Conservation (phyloP, 2,888 invertebrate species). For the Homarus gammarus region DNA sequence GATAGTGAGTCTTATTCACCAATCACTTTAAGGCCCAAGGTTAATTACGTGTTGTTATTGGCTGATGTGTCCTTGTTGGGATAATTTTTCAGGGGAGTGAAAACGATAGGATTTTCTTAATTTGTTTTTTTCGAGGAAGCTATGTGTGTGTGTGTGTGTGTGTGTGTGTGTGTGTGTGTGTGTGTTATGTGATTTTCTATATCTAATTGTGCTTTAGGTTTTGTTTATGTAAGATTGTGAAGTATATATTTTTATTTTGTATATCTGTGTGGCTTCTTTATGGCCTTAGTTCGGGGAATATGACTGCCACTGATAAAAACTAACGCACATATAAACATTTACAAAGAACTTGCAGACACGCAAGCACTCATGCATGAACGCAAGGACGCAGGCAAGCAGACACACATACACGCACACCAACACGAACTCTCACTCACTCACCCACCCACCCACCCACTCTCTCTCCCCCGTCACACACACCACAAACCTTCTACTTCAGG, state of each 20-base stretch:
- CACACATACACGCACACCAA: background rate
- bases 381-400: background rate
- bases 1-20: background rate
- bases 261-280: too few relatives aligned
- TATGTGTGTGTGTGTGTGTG: background rate
- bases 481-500: too few relatives aligned
- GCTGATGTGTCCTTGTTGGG: background rate
- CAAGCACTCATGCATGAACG: background rate
- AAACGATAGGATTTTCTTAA: background rate
- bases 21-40: background rate
- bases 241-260: too few relatives aligned
- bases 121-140: background rate
- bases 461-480: background rate
- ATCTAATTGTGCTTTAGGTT: too few relatives aligned
- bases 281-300: too few relatives aligned
- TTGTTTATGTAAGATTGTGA: too few relatives aligned
- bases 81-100: background rate
- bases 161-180: background rate
- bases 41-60: background rate
- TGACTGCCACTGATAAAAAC: too few relatives aligned
- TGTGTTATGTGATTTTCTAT: too few relatives aligned
- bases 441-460: background rate
- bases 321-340: too few relatives aligned
- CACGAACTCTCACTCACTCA: background rate
- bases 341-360: too few relatives aligned